Evolutionary conservation across 2,113 vertebrate species (phyloP).

Genomic region (Coreoperca whiteheadi): DNA sequence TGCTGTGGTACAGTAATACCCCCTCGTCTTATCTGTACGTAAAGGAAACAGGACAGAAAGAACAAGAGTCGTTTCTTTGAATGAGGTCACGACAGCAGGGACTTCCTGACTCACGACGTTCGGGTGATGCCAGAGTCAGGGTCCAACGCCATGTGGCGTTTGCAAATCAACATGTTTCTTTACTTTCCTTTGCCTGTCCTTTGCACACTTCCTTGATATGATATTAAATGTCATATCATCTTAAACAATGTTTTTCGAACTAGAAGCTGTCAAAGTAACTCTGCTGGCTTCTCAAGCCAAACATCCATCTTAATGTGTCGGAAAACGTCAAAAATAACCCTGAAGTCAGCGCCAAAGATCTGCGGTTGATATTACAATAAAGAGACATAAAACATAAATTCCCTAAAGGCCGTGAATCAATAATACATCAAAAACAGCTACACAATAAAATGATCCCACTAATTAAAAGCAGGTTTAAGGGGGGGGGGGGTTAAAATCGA

Average conservation of each 20-base stretch:
- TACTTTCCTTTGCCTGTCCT: not conserved
- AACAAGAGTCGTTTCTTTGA: not conserved
- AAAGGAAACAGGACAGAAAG: slow-evolving; percentile 24
- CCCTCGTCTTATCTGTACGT: not conserved
- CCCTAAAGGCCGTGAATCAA: not conserved
- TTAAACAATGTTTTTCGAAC: too few species aligned
- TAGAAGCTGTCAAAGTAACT: not conserved
- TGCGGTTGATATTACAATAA: not conserved
- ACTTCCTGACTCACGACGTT: not conserved
- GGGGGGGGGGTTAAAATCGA: too few species aligned
- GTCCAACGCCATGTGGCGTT: not conserved
- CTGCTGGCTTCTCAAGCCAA: not conserved
- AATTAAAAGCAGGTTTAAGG: not conserved
- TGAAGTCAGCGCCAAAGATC: not conserved
- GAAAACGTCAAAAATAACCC: not conserved
- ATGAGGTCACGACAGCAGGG: not conserved
- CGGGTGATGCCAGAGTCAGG: not conserved
- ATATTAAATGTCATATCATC: not conserved
- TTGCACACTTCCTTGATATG: not conserved
- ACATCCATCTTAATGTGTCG: not conserved
- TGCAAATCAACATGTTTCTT: not conserved
- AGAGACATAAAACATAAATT: not conserved
- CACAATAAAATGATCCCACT: not conserved
- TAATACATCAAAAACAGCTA: not conserved
- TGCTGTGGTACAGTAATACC: not conserved